Evolutionary conservation across 1,140 invertebrate species (phyloP), one percentile per base, ranked within the genome.

Genomic region (Philotrypesis tridentata): DNA sequence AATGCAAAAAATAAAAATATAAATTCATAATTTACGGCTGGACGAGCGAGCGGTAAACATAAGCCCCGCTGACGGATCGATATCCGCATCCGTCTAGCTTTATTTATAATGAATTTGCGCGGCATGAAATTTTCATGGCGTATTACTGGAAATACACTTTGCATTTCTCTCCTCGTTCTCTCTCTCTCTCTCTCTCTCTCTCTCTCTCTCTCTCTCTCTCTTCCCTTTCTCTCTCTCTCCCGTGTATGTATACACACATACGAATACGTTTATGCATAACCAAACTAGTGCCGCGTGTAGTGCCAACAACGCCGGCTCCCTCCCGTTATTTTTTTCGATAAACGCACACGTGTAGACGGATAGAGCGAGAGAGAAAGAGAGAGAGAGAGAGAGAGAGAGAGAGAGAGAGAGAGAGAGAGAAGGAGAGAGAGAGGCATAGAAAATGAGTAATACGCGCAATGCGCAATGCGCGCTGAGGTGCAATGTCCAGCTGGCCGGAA

Each of bases 401-500:
- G n/a, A n/a, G n/a, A n/a, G n/a, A n/a, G n/a, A n/a, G n/a, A 43
- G 40, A 11, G 7, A 2, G 9, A 43, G 11, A 14, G 40, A 43
- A 14, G 1, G 48, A 55, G 21, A 55, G 48, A 29, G 25, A 65
- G n/a, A 65, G 12, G 12, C 23, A 14, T 65, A 8, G 11, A 14
- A 4, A 65, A 65, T 65, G 63, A 65, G 63, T 29, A 27, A 27
- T 65, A 65, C 12, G 25, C 23, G 12, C 4, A 25, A 0, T 25
- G 5, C 25, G 9, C 4, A 25, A 0, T 25, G 5, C 25, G 9
- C 33, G 9, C 33, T 37, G 25, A 65, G 61, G 48, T 55, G 48
- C 48, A 55, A 55, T 55, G 48, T 70, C 67, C 67, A 70, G 67
- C 67, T 70, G 67, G 67, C 67, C 67, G 70, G 70, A 72, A 72